Evolutionary conservation across 2,888 invertebrate genomes (phyloP), one percentile per base, ranked within the genome.

Genomic region (Lissonota sp.): DNA sequence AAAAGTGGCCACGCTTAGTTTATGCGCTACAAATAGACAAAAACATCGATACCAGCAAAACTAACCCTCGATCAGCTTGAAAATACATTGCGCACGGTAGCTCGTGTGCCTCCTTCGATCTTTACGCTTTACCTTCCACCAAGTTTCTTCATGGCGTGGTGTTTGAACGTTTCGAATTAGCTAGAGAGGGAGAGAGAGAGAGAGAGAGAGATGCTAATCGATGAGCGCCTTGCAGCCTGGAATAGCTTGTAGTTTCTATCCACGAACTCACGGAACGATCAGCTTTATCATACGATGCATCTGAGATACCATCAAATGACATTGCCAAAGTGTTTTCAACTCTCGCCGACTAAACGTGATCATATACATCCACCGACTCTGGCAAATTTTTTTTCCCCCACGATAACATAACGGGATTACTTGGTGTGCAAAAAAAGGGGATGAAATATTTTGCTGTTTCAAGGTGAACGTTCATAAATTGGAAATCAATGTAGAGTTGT

Each of bases 71-170:
- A 64, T 66, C 5, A 12, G 40, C 39, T 12, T 6, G 6, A 70
- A 40, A 37, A 46, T 10, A 70, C 58, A 58, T 6, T 7, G 40
- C 26, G n/a, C 37, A 63, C 63, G 51, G 67, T 72, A 76, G 74
- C 74, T 73, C 62, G 62, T 73, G 66, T 69, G 83, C 80, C 67
- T 80, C 74, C 84, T 84, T 84, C 67, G 78, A 82, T 85, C 84
- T 84, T 80, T 85, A 84, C 83, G 84, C 84, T 84, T 80, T 85
- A 84, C 83, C 84, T 84, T 84, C 83, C 84, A 79, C 83, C 62
- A 46, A 49, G 70, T 66, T 55, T 37, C 10, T 57, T 37, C 14
- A 10, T 16, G 10, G 46, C 46, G n/a, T n/a, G n/a, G n/a, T n/a
- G n/a, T n/a, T 75, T 49, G 58, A 64, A 46, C 70, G 49, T 62